Conservation (phyloP, 2,797 vertebrate species). For the Champsocephalus gunnari region DNA sequence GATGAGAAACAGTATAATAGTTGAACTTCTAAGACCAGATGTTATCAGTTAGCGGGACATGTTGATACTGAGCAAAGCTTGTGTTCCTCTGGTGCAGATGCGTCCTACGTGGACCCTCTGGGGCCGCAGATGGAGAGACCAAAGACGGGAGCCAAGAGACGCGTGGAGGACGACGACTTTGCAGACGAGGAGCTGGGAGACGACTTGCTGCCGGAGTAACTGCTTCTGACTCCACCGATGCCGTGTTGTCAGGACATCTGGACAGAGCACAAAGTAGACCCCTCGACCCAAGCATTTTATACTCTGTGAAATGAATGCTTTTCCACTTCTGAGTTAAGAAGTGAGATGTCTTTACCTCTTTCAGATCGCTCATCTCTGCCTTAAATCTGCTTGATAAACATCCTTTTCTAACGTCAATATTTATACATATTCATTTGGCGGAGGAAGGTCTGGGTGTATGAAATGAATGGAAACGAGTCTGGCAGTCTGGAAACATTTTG, state of each 20-base stretch:
- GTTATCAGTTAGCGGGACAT: not conserved
- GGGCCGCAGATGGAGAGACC: slow-evolving; percentile 95
- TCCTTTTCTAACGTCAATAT: not conserved
- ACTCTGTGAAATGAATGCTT: not conserved
- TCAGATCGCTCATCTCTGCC: not conserved
- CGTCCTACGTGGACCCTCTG: slow-evolving; percentile 93
- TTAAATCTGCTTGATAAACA: not conserved
- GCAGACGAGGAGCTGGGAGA: slow-evolving; percentile 96
- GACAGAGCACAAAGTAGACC: slow-evolving; percentile 9
- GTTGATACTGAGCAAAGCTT: not conserved
- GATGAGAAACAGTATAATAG: no score
- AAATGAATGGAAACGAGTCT: not conserved
- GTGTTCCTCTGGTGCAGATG: slow-evolving; percentile 82
- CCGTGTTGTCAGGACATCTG: not conserved
- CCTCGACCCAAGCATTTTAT: not conserved
- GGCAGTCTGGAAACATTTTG: not conserved
- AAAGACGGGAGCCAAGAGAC: slow-evolving; percentile 92
- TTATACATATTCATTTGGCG: not conserved
- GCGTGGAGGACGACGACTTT: slow-evolving; percentile 92
- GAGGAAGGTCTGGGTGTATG: not conserved
- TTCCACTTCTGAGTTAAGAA: not conserved
- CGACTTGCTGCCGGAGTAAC: slow-evolving; percentile 93
- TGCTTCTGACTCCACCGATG: not conserved
- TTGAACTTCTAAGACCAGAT: not conserved
- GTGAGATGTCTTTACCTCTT: not conserved